A percentile compares a stretch with the other conserved stretches of the same genome.
Evolutionary conservation across 2,113 vertebrate species (phyloP).

Genomic region (Agapornis roseicollis): DNA sequence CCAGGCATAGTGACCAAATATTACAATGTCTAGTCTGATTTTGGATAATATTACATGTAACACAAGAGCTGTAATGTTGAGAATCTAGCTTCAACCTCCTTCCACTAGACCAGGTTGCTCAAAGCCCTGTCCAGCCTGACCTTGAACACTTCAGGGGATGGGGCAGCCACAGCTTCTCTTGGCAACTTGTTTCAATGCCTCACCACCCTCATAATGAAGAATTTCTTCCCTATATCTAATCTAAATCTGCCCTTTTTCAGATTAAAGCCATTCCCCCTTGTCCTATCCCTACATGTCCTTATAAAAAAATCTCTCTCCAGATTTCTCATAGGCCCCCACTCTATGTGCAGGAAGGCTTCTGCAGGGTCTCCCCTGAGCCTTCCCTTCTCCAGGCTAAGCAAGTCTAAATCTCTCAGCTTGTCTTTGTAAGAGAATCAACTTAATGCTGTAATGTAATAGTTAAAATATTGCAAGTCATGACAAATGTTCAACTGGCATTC

Average conservation of each 20-base stretch:
- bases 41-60: neutral
- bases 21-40: neutral
- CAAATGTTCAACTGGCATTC: neutral
- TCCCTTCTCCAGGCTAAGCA: neutral
- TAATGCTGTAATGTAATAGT: neutral
- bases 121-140: neutral
- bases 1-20: neutral
- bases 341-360: neutral
- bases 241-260: neutral
- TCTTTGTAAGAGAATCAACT: neutral
- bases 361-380: neutral
- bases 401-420: neutral
- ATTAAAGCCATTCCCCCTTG: neutral
- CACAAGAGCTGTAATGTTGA: neutral
- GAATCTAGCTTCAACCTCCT: neutral
- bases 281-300: neutral
- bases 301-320: neutral
- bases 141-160: neutral
- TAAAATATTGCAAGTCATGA: neutral
- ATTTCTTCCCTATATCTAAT: neutral
- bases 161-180: neutral
- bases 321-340: neutral
- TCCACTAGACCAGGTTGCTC: neutral
- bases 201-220: neutral
- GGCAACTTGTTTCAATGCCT: neutral